Conservation (phyloP, 2,113 vertebrate genomes). For the Lampris incognitus region DNA sequence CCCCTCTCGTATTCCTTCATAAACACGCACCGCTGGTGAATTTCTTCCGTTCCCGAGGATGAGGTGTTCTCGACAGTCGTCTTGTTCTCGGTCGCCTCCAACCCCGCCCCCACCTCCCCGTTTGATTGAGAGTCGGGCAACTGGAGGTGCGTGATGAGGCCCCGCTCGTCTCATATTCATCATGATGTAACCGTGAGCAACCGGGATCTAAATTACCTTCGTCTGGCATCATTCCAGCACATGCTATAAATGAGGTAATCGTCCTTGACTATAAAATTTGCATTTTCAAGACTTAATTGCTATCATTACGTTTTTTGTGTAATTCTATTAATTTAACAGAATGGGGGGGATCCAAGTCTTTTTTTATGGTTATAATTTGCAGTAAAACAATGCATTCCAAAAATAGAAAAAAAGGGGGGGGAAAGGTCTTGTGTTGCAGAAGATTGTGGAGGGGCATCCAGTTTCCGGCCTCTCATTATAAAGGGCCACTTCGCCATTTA, state of each 20-base stretch:
- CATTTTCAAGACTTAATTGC: constrained; percentile 99
- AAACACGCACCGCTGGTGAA: constrained; percentile 47
- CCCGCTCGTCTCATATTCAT: constrained; percentile 90
- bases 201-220: constrained; percentile 98
- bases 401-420: constrained; percentile 62
- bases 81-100: constrained; percentile 26
- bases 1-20: constrained; percentile 5
- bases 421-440: constrained; percentile 32
- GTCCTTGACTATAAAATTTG: constrained; percentile 99
- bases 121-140: constrained; percentile 75
- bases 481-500: constrained; percentile 60
- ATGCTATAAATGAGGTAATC: constrained; percentile 99
- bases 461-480: constrained; percentile 64
- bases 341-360: constrained; percentile 92
- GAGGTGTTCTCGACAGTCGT: constrained; percentile 53
- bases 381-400: constrained; percentile 95
- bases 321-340: constrained; percentile 99
- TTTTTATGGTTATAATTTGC: constrained; percentile 99
- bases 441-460: constrained; percentile 57
- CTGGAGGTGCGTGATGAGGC: constrained; percentile 85
- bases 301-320: constrained; percentile 99
- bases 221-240: constrained; percentile 98
- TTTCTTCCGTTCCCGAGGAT: constrained; percentile 31
- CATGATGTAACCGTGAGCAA: constrained; percentile 99
- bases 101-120: constrained; percentile 51